Conservation (phyloP, 2,888 invertebrate genomes). For the Drosophila rubida region DNA sequence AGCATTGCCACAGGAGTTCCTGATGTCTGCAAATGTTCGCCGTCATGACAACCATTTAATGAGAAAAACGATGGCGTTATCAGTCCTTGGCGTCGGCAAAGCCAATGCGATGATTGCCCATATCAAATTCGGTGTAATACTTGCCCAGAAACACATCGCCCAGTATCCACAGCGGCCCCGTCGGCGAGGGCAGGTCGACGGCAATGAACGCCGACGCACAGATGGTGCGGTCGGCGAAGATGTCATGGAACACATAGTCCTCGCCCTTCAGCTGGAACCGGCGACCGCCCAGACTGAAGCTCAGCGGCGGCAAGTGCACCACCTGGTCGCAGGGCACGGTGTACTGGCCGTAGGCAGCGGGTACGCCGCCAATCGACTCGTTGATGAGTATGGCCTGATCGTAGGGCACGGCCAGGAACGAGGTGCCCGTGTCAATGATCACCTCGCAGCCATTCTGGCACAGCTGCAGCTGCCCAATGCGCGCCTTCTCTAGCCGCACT, state of each 20-base stretch:
- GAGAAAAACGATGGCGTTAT: constrained; percentile 15
- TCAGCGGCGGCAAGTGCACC: constrained; percentile 90
- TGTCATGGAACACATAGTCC: constrained; percentile 94
- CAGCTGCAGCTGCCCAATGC: constrained; percentile 48
- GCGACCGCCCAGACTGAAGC: constrained; percentile 90
- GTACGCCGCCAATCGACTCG: constrained; percentile 91
- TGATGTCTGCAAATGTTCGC: constrained; percentile 17
- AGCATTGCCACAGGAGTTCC: constrained; percentile 4
- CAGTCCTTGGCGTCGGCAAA: constrained; percentile 84
- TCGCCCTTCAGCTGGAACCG: constrained; percentile 90
- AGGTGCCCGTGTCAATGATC: constrained; percentile 89
- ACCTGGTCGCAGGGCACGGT: constrained; percentile 91
- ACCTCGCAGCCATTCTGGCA: constrained; percentile 64
- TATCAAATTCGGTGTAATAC: constrained; percentile 74
- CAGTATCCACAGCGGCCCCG: constrained; percentile 70
- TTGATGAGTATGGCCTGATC: constrained; percentile 92
- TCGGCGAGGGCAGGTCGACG: constrained; percentile 68
- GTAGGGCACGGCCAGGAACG: constrained; percentile 95
- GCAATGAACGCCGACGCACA: constrained; percentile 84
- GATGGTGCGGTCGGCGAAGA: constrained; percentile 91
- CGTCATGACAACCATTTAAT: constrained; percentile 52
- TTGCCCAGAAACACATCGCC: constrained; percentile 71
- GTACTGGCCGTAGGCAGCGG: constrained; percentile 92
- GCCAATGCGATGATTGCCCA: constrained; percentile 71
- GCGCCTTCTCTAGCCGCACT: constrained; percentile 52